Conservation (phyloP, 2,113 vertebrate species). For the Montifringilla adamsi region DNA sequence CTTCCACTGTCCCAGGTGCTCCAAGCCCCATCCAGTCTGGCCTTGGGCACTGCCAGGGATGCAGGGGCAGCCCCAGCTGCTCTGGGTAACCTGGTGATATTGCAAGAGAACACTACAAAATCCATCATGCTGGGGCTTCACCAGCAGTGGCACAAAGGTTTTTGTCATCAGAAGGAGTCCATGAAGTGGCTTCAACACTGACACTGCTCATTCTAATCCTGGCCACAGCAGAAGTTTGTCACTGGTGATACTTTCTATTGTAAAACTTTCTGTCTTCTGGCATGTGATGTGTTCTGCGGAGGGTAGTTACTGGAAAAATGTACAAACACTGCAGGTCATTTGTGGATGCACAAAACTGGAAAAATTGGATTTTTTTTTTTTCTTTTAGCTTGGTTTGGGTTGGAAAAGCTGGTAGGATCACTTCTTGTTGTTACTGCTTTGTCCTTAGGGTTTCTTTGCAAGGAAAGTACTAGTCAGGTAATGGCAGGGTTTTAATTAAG, state of each 20-base stretch:
- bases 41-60: background rate
- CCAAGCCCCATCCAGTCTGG: background rate
- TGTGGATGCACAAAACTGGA: background rate
- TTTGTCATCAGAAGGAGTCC: background rate
- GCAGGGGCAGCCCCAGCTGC: background rate
- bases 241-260: background rate
- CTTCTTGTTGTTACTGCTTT: background rate
- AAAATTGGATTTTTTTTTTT: background rate
- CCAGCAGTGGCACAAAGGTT: fast-evolving
- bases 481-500: background rate
- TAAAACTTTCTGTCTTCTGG: background rate
- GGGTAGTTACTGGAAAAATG: background rate
- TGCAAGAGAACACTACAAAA: background rate
- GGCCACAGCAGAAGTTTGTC: background rate
- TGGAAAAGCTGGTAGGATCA: background rate
- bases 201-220: fast-evolving
- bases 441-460: background rate
- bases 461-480: background rate
- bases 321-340: background rate
- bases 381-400: background rate
- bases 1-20: fast-evolving
- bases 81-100: background rate
- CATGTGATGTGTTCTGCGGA: background rate
- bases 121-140: fast-evolving
- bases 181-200: background rate